Percentiles rank a stretch among this genome's conserved stretches.
These are phyloP conservation scores for Xestia c-nigrum DNA, from an alignment of 2,888 invertebrate species.

Conservation along the genomic window DNA sequence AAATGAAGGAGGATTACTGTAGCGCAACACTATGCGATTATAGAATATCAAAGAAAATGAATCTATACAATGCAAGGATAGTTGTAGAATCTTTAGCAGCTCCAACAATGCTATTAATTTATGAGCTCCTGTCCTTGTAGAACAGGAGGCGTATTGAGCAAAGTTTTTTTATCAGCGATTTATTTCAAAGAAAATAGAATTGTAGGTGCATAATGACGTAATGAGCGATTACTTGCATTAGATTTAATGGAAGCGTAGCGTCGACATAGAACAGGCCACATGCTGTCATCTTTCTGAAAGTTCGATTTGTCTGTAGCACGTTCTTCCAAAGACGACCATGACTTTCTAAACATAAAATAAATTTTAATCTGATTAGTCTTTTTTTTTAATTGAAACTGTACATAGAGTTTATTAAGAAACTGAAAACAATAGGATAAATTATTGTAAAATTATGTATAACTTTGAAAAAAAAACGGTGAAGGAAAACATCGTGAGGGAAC, in stretches of 20 bases:
- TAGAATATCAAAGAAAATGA: too few species aligned
- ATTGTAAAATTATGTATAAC: not conserved
- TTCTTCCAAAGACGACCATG: constrained; percentile 21
- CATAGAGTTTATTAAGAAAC: not conserved
- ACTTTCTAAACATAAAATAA: not conserved
- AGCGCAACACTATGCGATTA: too few species aligned
- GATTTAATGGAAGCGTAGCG: constrained; percentile 3
- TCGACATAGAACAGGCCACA: constrained; percentile 31
- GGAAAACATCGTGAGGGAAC: too few species aligned
- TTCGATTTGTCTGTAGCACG: constrained; percentile 1
- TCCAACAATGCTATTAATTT: too few species aligned
- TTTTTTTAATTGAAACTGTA: not conserved
- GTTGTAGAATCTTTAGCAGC: too few species aligned
- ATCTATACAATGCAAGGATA: too few species aligned
- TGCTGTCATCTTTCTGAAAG: constrained; percentile 18
- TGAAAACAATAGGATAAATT: not conserved
- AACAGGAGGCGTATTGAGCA: too few species aligned
- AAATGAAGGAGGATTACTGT: too few species aligned
- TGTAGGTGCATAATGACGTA: constrained; percentile 20
- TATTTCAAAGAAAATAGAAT: constrained; percentile 19
- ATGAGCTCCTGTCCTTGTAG: too few species aligned
- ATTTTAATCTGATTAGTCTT: too few species aligned
- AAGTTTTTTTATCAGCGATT: too few species aligned
- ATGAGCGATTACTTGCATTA: constrained; percentile 10
- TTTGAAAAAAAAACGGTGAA: not conserved